Evolutionary conservation across 2,888 invertebrate genomes (phyloP), one percentile per base, ranked within the genome.

Genomic region (Lapara coniferarum): DNA sequence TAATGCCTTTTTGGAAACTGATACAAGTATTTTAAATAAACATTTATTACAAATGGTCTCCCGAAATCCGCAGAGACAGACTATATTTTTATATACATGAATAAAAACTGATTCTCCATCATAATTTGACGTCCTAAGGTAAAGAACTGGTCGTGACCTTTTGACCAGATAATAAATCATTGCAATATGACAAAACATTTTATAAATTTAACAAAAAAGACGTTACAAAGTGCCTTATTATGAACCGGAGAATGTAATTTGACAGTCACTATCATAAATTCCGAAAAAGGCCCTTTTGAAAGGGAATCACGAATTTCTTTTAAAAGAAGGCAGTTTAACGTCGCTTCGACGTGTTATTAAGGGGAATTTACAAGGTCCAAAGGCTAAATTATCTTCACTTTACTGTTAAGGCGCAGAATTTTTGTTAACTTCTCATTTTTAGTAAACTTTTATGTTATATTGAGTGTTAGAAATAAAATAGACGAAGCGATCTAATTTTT

Each of bases 241-340:
- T 69, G 66, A 69, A 57, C 66, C 30, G 57, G 46, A 56, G 84
- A 84, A 84, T 84, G 85, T 88, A 88, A 90, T 89, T 87, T 89
- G 89, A 90, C 87, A 88, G 85, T 85, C 82, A 82, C 86, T 87
- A 81, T 78, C 85, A 84, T 90, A 89, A 90, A 88, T 89, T 89
- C 58, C 71, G 59, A 59, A 71, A 74, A 55, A 70, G 68, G 69
- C 66, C 66, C 69, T 70, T 72, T 69, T 52, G 52, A 59, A 53
- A 53, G 53, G 44, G 52, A 69, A 69, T 69, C 53, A 69, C 68
- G 58, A 44, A 52, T 59, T 69, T 80, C 78, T 68, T 75, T 74
- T 68, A 75, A 77, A 77, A 75, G 79, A 76, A 75, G 80, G 75
- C 72, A 75, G 59, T 46, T 69, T 69, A 79, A 77, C 77, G 79